Base-by-base conservation (phyloP, 64 coral and sea anemone genomes). In the Astreopora myriophthalma region DNA sequence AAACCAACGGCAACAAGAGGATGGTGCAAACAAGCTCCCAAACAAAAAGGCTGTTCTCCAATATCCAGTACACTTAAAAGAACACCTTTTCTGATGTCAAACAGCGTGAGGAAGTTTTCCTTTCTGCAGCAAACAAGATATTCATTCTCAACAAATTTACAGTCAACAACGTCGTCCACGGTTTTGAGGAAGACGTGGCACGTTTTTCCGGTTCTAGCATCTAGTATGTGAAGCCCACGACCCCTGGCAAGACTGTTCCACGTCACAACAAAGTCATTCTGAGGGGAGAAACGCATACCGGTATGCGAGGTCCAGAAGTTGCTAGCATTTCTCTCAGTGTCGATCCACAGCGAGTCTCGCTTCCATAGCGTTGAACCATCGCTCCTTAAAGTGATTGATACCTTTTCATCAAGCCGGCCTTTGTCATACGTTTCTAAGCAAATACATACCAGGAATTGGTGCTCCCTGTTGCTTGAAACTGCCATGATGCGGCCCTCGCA, bases 61-160 rank as follows among this genome's bases (percentile, higher is more conserved):
- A 81, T 34, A 32, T 63, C 52, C 0, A 81, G 78, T 17, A 81
- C 29, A 19, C 78, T 61, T 0, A 81, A 30, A 5, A 81, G 52
- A 37, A 38, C 7, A 1, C 78, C 78, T 5, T 30, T 5, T 81
- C 78, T 81, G 20, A 81, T 17, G 30, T 81, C 19, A 34, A 22
- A 81, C 77, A 81, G 35, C 36, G 51, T 13, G 24, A 81, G 49
- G 9, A 81, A 81, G 52, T 34, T 81, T 17, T 62, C 77, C 29
- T 35, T 1, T 2, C 5, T 23, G 51, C 28, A 81, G 30, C 49
- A 60, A 35, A 62, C 52, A 1, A 62, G 77, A 61, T 30, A 62
- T 10, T 81, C 77, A 6, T 30, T 1, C 11, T 36, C 6, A 2
- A 81, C 49, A 61, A 81, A 81, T 32, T 81, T 81, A 24, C 49